Evolutionary conservation across 2,113 vertebrate species (phyloP).

Genomic region (Hippocampus abdominalis): DNA sequence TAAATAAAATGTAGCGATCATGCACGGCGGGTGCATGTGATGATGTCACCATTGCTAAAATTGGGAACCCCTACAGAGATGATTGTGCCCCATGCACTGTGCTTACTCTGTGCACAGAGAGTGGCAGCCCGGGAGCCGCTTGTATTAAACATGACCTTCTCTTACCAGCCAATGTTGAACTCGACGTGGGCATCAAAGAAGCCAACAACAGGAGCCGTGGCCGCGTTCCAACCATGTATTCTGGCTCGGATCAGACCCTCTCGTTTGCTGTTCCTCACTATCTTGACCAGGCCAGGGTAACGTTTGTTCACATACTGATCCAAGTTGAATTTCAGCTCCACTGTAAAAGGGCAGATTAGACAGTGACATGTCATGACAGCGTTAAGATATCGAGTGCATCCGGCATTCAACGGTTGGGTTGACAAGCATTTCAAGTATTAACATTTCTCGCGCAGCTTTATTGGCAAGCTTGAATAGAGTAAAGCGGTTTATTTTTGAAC

Average conservation of each 20-base stretch:
- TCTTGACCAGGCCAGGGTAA: constrained; percentile 93
- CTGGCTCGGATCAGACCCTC: constrained; percentile 95
- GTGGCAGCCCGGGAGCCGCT: constrained; percentile 8
- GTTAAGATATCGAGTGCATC: not conserved
- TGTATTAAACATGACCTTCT: constrained; percentile 36
- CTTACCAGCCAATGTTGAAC: constrained; percentile 95
- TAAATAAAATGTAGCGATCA: too few relatives aligned
- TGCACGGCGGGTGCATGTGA: too few relatives aligned
- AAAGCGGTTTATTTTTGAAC: not conserved
- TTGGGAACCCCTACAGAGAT: too few relatives aligned
- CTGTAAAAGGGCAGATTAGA: constrained; percentile 65
- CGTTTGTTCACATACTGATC: constrained; percentile 92
- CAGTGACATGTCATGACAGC: not conserved
- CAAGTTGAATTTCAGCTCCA: constrained; percentile 91
- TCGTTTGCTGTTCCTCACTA: constrained; percentile 87
- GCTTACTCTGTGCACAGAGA: constrained; percentile 2
- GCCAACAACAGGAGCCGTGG: constrained; percentile 85
- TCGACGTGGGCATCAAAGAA: constrained; percentile 98
- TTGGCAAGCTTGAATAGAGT: not conserved
- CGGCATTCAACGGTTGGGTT: not conserved
- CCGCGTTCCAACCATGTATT: constrained; percentile 93
- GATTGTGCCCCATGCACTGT: too few relatives aligned
- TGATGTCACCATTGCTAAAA: too few relatives aligned
- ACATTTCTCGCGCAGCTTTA: not conserved
- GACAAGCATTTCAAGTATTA: not conserved